These are phyloP conservation scores for Actinostola sp. DNA, from an alignment of 92 coral and sea anemone species.

Conservation along the genomic window DNA sequence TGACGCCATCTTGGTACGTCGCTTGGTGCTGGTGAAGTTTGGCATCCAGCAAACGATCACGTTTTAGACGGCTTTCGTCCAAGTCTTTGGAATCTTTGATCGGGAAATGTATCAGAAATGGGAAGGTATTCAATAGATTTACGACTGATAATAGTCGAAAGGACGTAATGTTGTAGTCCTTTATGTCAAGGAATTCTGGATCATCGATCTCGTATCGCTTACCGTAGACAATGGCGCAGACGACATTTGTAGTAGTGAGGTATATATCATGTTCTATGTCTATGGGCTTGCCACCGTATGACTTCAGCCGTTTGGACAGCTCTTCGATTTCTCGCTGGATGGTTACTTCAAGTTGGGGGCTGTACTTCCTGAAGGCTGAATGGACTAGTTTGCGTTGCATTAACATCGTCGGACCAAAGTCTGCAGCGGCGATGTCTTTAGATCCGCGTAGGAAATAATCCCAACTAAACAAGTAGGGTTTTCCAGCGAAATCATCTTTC, in stretches of 20 bases:
- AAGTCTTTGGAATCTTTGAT: constrained; percentile 23
- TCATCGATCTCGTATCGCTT: constrained; percentile 72
- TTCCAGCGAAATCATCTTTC: constrained; percentile 60
- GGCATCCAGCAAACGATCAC: constrained; percentile 59
- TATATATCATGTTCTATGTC: constrained; percentile 61
- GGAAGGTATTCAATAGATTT: constrained; percentile 62
- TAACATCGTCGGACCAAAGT: constrained; percentile 48
- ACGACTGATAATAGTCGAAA: constrained; percentile 55
- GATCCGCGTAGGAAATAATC: constrained; percentile 45
- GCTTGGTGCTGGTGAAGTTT: constrained; percentile 60
- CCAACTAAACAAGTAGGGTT: constrained; percentile 37
- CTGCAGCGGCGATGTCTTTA: constrained; percentile 53
- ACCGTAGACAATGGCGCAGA: constrained; percentile 76
- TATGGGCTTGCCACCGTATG: constrained; percentile 51
- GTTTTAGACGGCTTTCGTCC: constrained; percentile 1
- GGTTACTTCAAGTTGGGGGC: constrained; percentile 35
- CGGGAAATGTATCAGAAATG: constrained; percentile 64
- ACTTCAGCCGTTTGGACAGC: constrained; percentile 31
- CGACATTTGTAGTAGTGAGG: constrained; percentile 60
- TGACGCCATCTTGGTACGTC: constrained; percentile 62
- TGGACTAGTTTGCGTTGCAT: constrained; percentile 63
- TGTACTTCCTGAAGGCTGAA: constrained; percentile 69
- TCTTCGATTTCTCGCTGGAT: constrained; percentile 46
- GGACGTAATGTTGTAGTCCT: constrained; percentile 64
- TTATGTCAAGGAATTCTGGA: constrained; percentile 68